A percentile compares a stretch with the other conserved stretches of the same genome.
Conservation (phyloP, 2,888 invertebrate species). For the Hirtodrosophila confusa region DNA sequence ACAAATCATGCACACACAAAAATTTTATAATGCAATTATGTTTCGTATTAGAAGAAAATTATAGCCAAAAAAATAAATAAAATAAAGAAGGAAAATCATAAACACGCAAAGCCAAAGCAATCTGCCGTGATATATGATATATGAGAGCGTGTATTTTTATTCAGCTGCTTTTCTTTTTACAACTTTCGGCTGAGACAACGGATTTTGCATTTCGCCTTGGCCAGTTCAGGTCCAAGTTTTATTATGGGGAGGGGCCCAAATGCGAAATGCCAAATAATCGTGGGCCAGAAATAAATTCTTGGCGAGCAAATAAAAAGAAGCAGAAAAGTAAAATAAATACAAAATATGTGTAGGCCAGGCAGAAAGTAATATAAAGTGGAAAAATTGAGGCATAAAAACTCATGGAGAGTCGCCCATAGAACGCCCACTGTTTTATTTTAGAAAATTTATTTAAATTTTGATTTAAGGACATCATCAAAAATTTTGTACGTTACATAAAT, state of each 20-base stretch:
- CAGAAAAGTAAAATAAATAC: constrained; percentile 56
- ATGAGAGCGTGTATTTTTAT: constrained; percentile 62
- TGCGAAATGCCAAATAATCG: constrained; percentile 68
- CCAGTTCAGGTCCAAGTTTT: constrained; percentile 44
- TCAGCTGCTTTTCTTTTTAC: constrained; percentile 50
- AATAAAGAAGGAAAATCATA: constrained; percentile 49
- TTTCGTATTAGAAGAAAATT: constrained; percentile 58
- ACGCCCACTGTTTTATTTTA: constrained; percentile 45
- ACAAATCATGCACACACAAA: constrained; percentile 40
- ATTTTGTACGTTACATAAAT: constrained; percentile 81
- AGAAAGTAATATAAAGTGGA: constrained; percentile 41
- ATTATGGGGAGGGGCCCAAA: constrained; percentile 31
- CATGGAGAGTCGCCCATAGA: constrained; percentile 3
- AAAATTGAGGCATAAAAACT: constrained; percentile 38
- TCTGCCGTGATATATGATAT: constrained; percentile 71
- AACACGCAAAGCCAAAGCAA: constrained; percentile 69
- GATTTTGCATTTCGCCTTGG: constrained; percentile 50
- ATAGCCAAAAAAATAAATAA: constrained; percentile 19
- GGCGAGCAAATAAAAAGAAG: constrained; percentile 40
- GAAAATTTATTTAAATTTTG: constrained; percentile 79
- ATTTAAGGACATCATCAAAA: constrained; percentile 79
- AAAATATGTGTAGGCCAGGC: constrained; percentile 48
- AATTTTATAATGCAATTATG: constrained; percentile 71
- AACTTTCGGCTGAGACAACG: constrained; percentile 56
- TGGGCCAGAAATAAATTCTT: constrained; percentile 61